phyloP scores from a whole-genome alignment of 1,140 invertebrate species.

The Drosophila miranda region DNA sequence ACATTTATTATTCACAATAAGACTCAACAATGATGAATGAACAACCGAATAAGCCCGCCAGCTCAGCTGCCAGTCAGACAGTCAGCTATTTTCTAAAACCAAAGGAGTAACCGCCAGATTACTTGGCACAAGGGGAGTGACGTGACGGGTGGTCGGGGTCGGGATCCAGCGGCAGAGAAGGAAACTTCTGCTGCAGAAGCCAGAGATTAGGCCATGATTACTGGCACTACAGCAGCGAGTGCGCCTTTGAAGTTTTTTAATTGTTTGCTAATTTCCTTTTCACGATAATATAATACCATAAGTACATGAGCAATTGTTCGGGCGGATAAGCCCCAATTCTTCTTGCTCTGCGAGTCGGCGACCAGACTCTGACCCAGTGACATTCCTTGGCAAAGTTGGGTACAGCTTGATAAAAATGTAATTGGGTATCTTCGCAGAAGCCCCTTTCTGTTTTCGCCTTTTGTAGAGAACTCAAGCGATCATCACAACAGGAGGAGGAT shows the following conservation, averaged over 20 bases:
- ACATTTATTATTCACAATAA: constrained; percentile 64
- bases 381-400: no score
- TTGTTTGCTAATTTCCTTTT: constrained; percentile 14
- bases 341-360: no score
- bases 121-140: no score
- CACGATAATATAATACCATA: neutral
- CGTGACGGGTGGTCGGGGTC: neutral
- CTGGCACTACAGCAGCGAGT: constrained; percentile 27
- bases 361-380: no score
- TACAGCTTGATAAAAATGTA: no score
- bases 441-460: no score
- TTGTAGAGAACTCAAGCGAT: no score
- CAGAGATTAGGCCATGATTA: constrained; percentile 48
- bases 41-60: constrained; percentile 22
- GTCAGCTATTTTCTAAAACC: constrained; percentile 2
- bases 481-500: no score
- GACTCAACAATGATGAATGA: constrained; percentile 63
- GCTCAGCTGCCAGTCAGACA: neutral
- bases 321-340: no score
- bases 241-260: constrained; percentile 12
- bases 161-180: neutral
- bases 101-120: constrained; percentile 24
- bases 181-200: constrained; percentile 1
- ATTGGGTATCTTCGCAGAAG: no score
- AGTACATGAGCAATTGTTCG: no score